These are phyloP conservation scores for Grapholita molesta DNA, from an alignment of 1,140 invertebrate genomes.

Conservation along the genomic window DNA sequence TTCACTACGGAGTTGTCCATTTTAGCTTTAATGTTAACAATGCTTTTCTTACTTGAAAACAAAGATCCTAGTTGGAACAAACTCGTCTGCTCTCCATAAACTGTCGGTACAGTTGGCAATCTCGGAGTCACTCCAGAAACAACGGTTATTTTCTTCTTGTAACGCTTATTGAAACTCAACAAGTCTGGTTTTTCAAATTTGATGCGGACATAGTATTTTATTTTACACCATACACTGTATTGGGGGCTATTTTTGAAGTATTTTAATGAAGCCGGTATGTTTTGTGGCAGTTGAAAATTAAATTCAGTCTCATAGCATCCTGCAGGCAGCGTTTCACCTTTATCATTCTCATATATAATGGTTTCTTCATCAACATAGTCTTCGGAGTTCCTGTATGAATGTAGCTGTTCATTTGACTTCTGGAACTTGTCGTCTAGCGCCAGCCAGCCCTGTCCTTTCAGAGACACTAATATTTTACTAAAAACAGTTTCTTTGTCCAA, in stretches of 20 bases:
- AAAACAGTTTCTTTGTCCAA: conserved; percentile 12
- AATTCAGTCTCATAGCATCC: conserved; percentile 6
- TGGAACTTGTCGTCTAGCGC: not conserved
- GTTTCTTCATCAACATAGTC: conserved; percentile 11
- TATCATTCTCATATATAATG: too few relatives aligned
- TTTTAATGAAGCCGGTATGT: conserved; percentile 12
- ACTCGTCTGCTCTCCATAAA: conserved; percentile 16
- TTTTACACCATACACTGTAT: not conserved
- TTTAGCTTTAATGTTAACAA: conserved; percentile 16
- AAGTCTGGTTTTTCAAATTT: conserved; percentile 7
- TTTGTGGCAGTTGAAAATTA: conserved; percentile 16
- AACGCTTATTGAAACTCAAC: not conserved
- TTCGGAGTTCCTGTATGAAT: not conserved
- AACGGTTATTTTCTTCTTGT: conserved; percentile 19
- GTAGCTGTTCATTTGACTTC: not conserved
- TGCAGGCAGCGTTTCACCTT: not conserved
- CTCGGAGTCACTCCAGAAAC: not conserved
- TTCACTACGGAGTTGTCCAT: conserved; percentile 11
- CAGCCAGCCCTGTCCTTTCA: conserved; percentile 13
- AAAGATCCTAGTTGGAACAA: not conserved
- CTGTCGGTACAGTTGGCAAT: not conserved
- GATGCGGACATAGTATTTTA: conserved; percentile 3
- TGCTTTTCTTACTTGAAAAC: not conserved
- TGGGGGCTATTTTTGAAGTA: too few relatives aligned
- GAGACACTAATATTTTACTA: conserved; percentile 14